phyloP scores from a whole-genome alignment of 1,140 invertebrate species.

The Formica exsecta region DNA sequence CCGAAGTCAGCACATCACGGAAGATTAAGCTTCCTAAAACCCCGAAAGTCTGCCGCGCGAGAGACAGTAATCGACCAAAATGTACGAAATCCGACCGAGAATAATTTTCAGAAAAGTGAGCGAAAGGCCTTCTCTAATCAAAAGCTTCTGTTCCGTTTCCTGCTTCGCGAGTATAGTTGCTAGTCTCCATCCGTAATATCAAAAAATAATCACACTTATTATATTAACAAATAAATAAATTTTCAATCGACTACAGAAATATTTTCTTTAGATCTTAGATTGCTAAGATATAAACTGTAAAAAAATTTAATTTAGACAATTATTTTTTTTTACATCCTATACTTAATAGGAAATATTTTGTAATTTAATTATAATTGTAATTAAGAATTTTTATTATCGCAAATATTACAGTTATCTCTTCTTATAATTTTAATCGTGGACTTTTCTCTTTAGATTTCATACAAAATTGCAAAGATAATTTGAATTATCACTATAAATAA shows the following conservation, averaged over 20 bases:
- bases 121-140: not conserved
- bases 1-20: constrained; percentile 73
- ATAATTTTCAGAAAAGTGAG: constrained; percentile 15
- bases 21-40: constrained; percentile 73
- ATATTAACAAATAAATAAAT: not conserved
- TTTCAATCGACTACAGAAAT: not conserved
- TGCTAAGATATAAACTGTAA: not conserved
- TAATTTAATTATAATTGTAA: no score
- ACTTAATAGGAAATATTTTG: no score
- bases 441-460: not conserved
- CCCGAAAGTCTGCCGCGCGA: constrained; percentile 27
- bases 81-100: not conserved
- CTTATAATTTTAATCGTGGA: not conserved
- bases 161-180: not conserved
- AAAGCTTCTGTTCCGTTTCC: not conserved
- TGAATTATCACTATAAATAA: not conserved
- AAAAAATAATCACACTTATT: not conserved
- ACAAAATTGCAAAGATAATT: not conserved
- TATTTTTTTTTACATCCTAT: no score
- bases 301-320: no score
- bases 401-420: no score
- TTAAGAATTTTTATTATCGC: no score
- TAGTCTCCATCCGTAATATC: not conserved
- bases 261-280: not conserved
- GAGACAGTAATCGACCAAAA: constrained; percentile 28